phyloP scores from a whole-genome alignment of 1,140 invertebrate genomes.

The Nymphalis io region DNA sequence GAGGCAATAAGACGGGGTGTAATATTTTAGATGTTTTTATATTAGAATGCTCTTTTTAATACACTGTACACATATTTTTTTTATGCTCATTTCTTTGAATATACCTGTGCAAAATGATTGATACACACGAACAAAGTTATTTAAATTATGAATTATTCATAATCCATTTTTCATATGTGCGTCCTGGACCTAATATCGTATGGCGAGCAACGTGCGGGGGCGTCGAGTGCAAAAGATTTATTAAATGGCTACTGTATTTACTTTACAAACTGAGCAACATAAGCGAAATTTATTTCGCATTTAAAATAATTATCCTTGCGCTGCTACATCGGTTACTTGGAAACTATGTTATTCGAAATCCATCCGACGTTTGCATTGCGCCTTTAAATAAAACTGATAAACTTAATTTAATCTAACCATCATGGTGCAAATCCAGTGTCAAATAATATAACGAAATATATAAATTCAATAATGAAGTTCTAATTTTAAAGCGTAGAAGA shows the following conservation, averaged over 20 bases:
- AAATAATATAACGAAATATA: too few species aligned
- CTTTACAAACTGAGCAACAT: constrained; percentile 41
- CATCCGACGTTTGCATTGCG: background rate
- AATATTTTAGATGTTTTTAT: too few species aligned
- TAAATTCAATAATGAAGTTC: too few species aligned
- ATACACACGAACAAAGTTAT: background rate
- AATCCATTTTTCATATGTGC: constrained; percentile 15
- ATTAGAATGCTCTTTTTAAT: too few species aligned
- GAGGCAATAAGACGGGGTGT: too few species aligned
- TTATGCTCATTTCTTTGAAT: background rate
- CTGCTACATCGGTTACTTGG: constrained; percentile 7
- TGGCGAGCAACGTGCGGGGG: constrained; percentile 49
- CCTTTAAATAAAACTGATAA: background rate
- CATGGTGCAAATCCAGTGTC: too few species aligned
- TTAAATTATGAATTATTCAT: constrained; percentile 12
- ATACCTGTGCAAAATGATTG: background rate
- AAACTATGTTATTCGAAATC: background rate
- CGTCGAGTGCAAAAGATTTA: constrained; percentile 65
- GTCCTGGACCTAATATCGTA: constrained; percentile 21
- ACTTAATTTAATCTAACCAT: background rate
- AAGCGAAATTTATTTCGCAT: constrained; percentile 52
- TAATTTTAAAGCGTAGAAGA: too few species aligned
- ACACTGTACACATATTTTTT: too few species aligned
- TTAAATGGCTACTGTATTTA: constrained; percentile 59
- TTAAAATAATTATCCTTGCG: constrained; percentile 47